phyloP scores from a whole-genome alignment of 35 echinoderm and acorn worm species.

The Ophiothrix spiculata region DNA sequence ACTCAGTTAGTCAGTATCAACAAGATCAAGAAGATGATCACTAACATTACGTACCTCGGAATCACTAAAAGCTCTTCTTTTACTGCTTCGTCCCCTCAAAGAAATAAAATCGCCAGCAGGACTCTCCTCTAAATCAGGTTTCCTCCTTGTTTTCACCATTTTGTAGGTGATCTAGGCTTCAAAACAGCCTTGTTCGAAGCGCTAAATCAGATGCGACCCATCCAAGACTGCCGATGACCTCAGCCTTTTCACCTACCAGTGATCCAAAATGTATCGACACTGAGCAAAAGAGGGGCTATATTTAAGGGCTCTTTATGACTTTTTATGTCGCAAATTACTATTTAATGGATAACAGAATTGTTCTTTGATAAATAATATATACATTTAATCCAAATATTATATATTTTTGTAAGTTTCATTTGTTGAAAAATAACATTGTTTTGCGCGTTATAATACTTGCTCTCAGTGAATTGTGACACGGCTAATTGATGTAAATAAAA shows the following conservation, averaged over 20 bases:
- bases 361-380: background rate
- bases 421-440: background rate
- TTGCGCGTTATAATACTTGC: background rate
- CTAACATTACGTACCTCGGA: conserved; percentile 19
- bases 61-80: background rate
- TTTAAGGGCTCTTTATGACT: background rate
- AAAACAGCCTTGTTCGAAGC: background rate
- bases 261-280: background rate
- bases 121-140: background rate
- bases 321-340: background rate
- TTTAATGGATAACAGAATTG: background rate
- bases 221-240: background rate
- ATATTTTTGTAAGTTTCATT: background rate
- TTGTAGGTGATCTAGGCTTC: background rate
- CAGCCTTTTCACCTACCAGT: background rate
- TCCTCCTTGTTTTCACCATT: conserved; percentile 29
- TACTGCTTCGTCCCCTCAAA: conserved; percentile 7
- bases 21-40: too few relatives aligned
- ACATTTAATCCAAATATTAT: background rate
- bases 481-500: background rate
- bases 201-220: background rate
- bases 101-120: conserved; percentile 12
- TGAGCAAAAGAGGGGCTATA: background rate
- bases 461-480: background rate
- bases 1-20: too few relatives aligned